Evolutionary conservation across 2,797 vertebrate species (phyloP).

Genomic region (Arremon aurantiirostris): DNA sequence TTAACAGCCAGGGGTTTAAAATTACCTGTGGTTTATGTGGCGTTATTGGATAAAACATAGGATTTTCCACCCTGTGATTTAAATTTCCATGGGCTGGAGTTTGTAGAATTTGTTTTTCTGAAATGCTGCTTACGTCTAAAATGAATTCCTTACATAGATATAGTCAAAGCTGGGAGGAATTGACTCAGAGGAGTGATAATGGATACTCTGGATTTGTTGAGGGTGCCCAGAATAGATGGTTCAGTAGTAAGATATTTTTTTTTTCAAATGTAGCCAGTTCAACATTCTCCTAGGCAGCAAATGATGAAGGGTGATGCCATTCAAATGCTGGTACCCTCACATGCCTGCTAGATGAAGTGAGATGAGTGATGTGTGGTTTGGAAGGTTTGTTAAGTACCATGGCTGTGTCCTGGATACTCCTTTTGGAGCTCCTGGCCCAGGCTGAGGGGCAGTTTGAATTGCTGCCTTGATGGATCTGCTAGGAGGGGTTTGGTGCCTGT

Average conservation of each 20-base stretch:
- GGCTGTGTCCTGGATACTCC: neutral
- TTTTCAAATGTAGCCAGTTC: neutral
- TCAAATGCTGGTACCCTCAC: neutral
- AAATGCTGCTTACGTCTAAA: neutral
- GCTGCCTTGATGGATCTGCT: neutral
- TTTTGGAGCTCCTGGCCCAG: neutral
- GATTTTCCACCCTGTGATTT: conserved; percentile 25
- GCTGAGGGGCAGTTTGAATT: neutral
- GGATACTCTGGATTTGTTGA: neutral
- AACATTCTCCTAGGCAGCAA: neutral
- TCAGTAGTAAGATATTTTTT: neutral
- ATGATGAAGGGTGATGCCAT: neutral
- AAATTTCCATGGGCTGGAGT: conserved; percentile 13
- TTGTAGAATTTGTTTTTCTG: conserved; percentile 50
- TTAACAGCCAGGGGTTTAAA: neutral
- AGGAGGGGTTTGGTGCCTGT: neutral
- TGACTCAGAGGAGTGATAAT: neutral
- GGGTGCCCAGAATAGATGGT: neutral
- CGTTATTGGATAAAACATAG: conserved; percentile 6
- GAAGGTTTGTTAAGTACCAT: neutral
- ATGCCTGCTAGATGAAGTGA: neutral
- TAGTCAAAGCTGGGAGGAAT: neutral
- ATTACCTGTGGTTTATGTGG: conserved; percentile 37
- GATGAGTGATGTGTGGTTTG: neutral
- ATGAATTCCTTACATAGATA: neutral